Evolutionary conservation across 2,797 vertebrate genomes (phyloP).

Genomic region (Erethizon dorsatum): DNA sequence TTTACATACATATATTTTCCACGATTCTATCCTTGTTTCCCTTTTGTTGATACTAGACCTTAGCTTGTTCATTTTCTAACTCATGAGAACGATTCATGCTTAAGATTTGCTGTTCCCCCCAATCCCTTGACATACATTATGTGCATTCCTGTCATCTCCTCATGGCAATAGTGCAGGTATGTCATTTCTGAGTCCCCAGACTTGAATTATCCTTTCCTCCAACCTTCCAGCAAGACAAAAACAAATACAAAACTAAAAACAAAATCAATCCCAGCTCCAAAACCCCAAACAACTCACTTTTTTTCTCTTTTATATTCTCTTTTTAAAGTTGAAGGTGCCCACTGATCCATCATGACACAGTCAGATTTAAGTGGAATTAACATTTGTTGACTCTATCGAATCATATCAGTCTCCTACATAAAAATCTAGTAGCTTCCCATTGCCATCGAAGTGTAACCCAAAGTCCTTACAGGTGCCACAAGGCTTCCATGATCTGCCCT

Average conservation of each 20-base stretch:
- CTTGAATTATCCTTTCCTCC: background rate
- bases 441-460: background rate
- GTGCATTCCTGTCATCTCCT: background rate
- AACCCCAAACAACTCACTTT: background rate
- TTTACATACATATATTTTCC: background rate
- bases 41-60: background rate
- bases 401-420: background rate
- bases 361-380: background rate
- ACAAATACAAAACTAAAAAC: background rate
- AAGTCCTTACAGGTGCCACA: background rate
- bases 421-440: background rate
- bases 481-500: background rate
- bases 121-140: background rate
- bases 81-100: background rate
- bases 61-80: background rate
- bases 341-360: background rate
- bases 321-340: background rate
- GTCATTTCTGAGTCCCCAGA: background rate
- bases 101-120: background rate
- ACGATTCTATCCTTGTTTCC: background rate
- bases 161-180: background rate
- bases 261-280: background rate
- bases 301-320: background rate
- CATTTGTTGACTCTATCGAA: background rate
- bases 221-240: conserved; percentile 36